Base-by-base conservation (phyloP, 2,797 vertebrate species). In the Chanos chanos region DNA sequence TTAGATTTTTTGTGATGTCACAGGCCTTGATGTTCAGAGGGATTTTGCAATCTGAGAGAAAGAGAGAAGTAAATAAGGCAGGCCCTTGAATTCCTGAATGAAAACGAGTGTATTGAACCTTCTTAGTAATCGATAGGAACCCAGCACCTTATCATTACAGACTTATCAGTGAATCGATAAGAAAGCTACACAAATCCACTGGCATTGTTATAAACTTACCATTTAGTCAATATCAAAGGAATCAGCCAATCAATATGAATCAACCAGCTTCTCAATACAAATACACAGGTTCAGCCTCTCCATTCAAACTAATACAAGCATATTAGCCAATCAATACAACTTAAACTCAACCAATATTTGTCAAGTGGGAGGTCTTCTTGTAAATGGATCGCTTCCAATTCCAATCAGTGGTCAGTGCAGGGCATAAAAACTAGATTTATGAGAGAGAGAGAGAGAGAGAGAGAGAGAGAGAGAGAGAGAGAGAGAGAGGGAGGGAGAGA, bases 351-450 rank as follows among this genome's bases (percentile, higher is more conserved):
- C 73, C 68, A 77, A 83, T 79, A 83, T 78, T 81, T 85, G 85
- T 75, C 81, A 82, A 88, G 84, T 81, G 77, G 76, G 77, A 82
- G 86, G 83, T 24, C 86, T 85, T 75, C 30, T 10, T 57, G 72
- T 66, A 74, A 79, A 80, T 57, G 63, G 75, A 85, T 84, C 39
- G 56, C 76, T 86, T 87, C 82, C 84, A 77, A 44, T 75, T 22
- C 25, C 36, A 36, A 9, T 5, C n/a, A n/a, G n/a, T n/a, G n/a
- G n/a, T 10, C 47, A 9, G 6, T 18, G 9, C 27, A 28, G 41
- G 50, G 52, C 56, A 64, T 15, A 43, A 61, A 45, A 70, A 55
- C 53, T 51, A 4, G 72, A 61, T n/a, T n/a, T n/a, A 61, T 61
- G 48, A 63, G 60, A 74, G 78, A 78, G 73, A 77, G 72, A 78